Base-by-base conservation (phyloP, 2,797 vertebrate species). In the Brachyalestes nurse region DNA sequence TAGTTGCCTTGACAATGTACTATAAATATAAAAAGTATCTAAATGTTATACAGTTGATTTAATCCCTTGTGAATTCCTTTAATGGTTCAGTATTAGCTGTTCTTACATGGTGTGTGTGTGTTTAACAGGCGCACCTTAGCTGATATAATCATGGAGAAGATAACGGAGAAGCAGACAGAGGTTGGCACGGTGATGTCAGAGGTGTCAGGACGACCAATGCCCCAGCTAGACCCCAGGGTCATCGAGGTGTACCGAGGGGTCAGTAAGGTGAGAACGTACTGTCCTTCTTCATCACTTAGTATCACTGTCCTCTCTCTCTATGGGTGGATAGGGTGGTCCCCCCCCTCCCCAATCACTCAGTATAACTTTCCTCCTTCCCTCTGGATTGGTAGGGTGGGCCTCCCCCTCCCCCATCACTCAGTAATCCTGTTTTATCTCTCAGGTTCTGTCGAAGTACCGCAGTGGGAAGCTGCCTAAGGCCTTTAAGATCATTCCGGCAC, bases 161-260 rank as follows among this genome's bases (percentile, higher is more conserved):
- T 99, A 82, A 99, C 97, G 0, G 98, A 99, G 91, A 99, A 99
- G 90, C 96, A 99, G 92, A 99, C 98, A 0, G 98, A 99, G 87
- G 97, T 99, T 4, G 96, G 96, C 64, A 96, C 96, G 0, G 95
- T 94, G 62, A 95, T 99, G 95, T 99, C 98, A 0, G 98, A 99
- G 88, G 66, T 94, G 12, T 97, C 97, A 0, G 97, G 97, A 21
- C 87, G 86, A 58, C 97, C 95, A 1, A 87, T 97, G 95, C 93
- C 97, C 1, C 96, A 97, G 82, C 92, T 99, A 0, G 96, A 99
- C 75, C 95, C 97, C 1, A 94, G 97, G 0, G 83, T 99, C 19
- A 88, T 95, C 57, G 97, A 98, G 81, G 97, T 99, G 55, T 99
- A 99, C 92, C 95, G 72, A 87, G 98, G 97, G 0, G 97, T 99